Evolutionary conservation across 2,888 invertebrate genomes (phyloP).

Genomic region (Heteropelma amictum): DNA sequence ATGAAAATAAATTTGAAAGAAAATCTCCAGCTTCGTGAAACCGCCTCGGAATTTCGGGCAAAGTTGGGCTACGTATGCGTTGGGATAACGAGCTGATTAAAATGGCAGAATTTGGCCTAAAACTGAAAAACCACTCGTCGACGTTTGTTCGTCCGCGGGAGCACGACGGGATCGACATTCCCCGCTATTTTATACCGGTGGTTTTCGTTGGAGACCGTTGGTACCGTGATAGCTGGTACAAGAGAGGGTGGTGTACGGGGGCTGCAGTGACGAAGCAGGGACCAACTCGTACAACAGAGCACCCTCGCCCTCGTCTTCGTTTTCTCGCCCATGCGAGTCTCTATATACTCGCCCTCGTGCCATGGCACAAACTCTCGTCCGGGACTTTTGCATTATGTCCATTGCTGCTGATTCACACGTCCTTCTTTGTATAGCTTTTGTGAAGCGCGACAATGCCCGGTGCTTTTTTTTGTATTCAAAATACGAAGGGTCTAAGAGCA

Average conservation of each 20-base stretch:
- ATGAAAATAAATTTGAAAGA: no score
- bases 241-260: conserved; percentile 1
- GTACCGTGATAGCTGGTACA: conserved; percentile 2
- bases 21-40: no score
- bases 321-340: conserved; percentile 34
- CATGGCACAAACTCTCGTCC: conserved; percentile 58
- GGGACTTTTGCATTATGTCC: conserved; percentile 75
- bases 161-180: conserved; percentile 14
- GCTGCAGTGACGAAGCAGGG: conserved; percentile 22
- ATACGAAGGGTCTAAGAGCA: conserved; percentile 60
- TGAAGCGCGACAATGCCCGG: conserved; percentile 71
- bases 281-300: background rate
- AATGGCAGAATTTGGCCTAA: background rate
- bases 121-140: conserved; percentile 19
- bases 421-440: conserved; percentile 74
- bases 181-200: conserved; percentile 27
- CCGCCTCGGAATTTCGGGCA: no score
- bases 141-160: background rate
- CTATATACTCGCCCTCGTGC: background rate
- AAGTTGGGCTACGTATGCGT: no score
- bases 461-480: conserved; percentile 64
- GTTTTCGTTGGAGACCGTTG: conserved; percentile 7
- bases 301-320: conserved; percentile 36
- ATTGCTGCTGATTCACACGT: conserved; percentile 77
- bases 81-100: no score